Conservation (phyloP, 2,888 invertebrate species). For the Callyntrura sp. region DNA sequence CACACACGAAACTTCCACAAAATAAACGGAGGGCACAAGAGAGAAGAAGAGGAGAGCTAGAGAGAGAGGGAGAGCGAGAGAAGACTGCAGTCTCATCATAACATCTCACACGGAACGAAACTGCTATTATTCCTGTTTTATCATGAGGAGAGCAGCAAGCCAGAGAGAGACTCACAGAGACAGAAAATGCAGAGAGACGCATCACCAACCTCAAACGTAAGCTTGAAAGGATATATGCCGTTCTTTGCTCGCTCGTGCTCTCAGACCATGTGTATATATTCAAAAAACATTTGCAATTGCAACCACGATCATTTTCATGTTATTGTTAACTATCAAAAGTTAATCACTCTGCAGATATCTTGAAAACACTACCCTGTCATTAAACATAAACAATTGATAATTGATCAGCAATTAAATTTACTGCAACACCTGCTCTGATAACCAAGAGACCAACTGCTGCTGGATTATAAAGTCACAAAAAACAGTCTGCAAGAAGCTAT, state of each 20-base stretch:
- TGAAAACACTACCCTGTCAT: conserved; percentile 14
- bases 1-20: no score
- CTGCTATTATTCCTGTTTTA: no score
- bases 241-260: conserved; percentile 71
- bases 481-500: neutral
- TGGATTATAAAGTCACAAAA: conserved; percentile 8
- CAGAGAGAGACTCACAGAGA: neutral
- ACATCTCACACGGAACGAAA: conserved; percentile 7
- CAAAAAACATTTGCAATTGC: conserved; percentile 41
- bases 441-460: conserved; percentile 31
- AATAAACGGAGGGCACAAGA: no score
- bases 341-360: conserved; percentile 49
- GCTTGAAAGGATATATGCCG: conserved; percentile 62
- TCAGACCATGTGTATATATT: conserved; percentile 56
- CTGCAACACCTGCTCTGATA: conserved; percentile 39
- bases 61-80: neutral
- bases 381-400: conserved; percentile 16
- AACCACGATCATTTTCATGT: conserved; percentile 43
- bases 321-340: conserved; percentile 53
- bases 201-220: conserved; percentile 43
- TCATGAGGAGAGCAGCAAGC: neutral
- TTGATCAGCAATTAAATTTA: conserved; percentile 38
- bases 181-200: neutral
- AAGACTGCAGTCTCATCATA: conserved; percentile 21
- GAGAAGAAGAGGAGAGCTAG: neutral